phyloP scores from a whole-genome alignment of 2,888 invertebrate genomes.

The Drosophila cyrtoloma region DNA sequence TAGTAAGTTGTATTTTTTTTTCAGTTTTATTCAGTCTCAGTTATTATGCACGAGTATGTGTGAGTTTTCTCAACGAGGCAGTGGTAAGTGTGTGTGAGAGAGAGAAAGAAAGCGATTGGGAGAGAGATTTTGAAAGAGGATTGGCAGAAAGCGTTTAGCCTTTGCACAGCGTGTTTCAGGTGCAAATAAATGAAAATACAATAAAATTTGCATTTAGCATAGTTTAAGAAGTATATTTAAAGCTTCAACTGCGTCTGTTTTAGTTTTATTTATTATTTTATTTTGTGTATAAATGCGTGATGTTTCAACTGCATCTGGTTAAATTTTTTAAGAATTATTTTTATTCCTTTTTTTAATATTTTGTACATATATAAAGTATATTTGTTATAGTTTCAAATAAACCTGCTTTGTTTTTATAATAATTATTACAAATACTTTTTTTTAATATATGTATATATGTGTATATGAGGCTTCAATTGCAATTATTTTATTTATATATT shows the following conservation, averaged over 20 bases:
- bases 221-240: background rate
- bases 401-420: background rate
- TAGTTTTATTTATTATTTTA: background rate
- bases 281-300: background rate
- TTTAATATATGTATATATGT: background rate
- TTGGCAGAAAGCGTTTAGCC: constrained; percentile 26
- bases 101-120: background rate
- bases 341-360: background rate
- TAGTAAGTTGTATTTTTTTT: constrained; percentile 11
- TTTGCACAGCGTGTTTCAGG: constrained; percentile 23
- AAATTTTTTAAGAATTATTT: background rate
- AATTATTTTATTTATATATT: background rate
- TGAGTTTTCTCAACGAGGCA: constrained; percentile 20
- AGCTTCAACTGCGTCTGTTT: background rate
- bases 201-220: background rate
- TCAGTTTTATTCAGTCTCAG: constrained; percentile 24
- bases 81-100: constrained; percentile 3
- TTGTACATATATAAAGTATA: background rate
- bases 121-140: constrained; percentile 1
- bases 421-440: background rate
- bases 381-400: background rate
- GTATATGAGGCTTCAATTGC: background rate
- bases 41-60: constrained; percentile 7
- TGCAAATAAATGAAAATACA: background rate
- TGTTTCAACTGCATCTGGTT: background rate